phyloP scores from a whole-genome alignment of 2,888 invertebrate genomes.

The Augiades crinisus region DNA sequence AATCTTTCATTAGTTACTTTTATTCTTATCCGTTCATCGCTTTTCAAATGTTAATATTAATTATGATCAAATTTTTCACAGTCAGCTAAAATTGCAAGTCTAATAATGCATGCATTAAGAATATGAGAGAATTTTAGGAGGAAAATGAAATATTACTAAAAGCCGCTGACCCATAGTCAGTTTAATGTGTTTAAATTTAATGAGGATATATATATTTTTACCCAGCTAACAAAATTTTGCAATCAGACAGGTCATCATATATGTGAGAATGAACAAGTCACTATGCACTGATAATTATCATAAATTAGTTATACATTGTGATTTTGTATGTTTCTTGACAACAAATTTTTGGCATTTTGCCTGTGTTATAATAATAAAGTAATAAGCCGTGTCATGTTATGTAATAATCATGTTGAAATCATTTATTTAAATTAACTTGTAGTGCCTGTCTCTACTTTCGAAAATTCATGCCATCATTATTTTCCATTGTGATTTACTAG shows the following conservation, averaged over 20 bases:
- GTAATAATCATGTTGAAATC: not conserved
- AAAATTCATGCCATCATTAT: no score
- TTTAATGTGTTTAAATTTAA: no score
- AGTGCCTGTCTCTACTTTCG: not conserved
- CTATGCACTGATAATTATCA: not conserved
- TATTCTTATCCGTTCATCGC: no score
- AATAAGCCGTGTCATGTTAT: conserved; percentile 3
- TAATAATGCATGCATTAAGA: no score
- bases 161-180: no score
- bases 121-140: no score
- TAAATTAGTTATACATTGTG: conserved; percentile 9
- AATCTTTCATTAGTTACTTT: conserved; percentile 73
- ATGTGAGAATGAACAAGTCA: not conserved
- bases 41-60: no score
- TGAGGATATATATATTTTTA: no score
- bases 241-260: not conserved
- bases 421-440: not conserved
- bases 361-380: not conserved
- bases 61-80: no score
- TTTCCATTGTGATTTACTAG: no score
- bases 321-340: conserved; percentile 2
- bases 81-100: no score
- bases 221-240: not conserved
- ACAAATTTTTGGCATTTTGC: conserved; percentile 15
- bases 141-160: no score